These are phyloP conservation scores for Actenoides hombroni DNA, from an alignment of 2,113 vertebrate species.

Conservation along the genomic window DNA sequence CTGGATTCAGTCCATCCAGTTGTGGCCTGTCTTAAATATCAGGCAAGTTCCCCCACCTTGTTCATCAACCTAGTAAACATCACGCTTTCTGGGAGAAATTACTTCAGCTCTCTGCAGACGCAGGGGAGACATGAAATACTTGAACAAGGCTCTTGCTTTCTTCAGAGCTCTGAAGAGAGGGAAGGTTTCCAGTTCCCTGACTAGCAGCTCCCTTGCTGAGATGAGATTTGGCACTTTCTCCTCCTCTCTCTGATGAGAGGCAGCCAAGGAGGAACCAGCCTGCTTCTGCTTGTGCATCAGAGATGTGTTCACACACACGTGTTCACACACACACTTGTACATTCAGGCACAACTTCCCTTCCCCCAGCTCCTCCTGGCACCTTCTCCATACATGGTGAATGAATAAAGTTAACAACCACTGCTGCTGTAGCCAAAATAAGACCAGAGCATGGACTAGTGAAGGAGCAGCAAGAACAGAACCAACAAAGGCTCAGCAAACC, in stretches of 20 bases:
- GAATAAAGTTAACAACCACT: background rate
- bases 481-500: background rate
- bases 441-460: background rate
- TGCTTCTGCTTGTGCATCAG: background rate
- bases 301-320: background rate
- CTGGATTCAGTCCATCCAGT: background rate
- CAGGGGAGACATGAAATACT: background rate
- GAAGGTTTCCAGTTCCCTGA: slow-evolving; percentile 31
- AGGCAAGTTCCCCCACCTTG: background rate
- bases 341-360: background rate
- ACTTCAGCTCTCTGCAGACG: slow-evolving; percentile 10
- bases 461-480: background rate
- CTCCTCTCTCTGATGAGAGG: background rate
- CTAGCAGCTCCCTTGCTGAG: slow-evolving; percentile 29
- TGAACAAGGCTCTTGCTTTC: background rate
- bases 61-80: background rate
- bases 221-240: slow-evolving; percentile 35
- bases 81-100: background rate
- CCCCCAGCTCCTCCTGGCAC: background rate
- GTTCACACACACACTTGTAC: background rate
- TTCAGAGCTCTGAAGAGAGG: background rate
- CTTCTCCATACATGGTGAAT: background rate
- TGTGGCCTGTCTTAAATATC: background rate
- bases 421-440: slow-evolving; percentile 16
- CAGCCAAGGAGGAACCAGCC: background rate